Conservation (phyloP, 2,797 vertebrate species). For the Malacoraja senta region DNA sequence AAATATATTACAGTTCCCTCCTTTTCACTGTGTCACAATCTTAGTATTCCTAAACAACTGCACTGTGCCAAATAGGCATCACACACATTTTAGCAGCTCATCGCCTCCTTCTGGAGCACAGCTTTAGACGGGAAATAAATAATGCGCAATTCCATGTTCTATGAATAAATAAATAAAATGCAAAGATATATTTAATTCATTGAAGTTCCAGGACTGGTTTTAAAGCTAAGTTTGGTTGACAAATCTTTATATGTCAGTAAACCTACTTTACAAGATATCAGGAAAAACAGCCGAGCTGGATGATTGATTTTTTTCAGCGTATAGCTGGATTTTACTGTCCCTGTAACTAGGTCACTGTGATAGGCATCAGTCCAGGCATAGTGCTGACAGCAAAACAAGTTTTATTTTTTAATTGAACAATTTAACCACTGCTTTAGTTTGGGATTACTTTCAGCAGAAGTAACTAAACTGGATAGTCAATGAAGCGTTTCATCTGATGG, state of each 20-base stretch:
- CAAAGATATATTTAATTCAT: background rate
- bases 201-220: background rate
- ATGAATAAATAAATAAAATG: no score
- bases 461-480: background rate
- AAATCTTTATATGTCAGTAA: background rate
- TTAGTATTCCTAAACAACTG: no score
- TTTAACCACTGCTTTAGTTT: background rate
- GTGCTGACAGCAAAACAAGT: background rate
- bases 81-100: no score
- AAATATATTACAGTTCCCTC: no score
- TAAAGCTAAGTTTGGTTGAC: background rate
- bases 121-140: no score
- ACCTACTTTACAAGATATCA: background rate
- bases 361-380: background rate
- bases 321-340: background rate
- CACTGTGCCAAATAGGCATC: no score
- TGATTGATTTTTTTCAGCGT: background rate
- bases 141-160: no score
- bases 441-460: background rate
- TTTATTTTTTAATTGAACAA: background rate
- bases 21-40: no score
- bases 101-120: no score
- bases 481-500: background rate
- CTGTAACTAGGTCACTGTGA: background rate
- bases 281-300: background rate